These are phyloP conservation scores for Marmota monax DNA, from an alignment of 2,113 vertebrate species.

Conservation along the genomic window DNA sequence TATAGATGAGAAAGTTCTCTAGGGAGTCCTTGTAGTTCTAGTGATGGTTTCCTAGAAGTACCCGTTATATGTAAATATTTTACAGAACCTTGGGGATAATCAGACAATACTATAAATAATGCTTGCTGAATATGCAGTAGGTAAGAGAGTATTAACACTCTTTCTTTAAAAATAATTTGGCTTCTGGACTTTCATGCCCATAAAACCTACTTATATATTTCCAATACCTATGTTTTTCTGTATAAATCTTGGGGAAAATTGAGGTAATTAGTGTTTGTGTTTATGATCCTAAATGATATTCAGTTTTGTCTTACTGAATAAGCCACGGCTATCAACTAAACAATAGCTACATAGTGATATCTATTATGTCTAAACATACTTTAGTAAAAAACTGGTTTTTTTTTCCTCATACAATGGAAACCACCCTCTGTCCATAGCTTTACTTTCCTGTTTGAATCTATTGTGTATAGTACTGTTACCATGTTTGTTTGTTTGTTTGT, in stretches of 20 bases:
- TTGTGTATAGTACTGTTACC: neutral
- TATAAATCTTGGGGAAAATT: conserved; percentile 27
- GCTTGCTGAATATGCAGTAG: neutral
- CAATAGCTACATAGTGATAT: conserved; percentile 26
- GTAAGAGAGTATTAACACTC: neutral
- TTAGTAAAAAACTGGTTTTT: neutral
- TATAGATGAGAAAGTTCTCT: neutral
- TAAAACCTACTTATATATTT: neutral
- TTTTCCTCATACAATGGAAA: neutral
- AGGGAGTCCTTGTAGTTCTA: neutral
- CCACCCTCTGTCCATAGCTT: neutral
- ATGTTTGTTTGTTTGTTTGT: neutral
- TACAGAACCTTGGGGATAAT: conserved; percentile 23
- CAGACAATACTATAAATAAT: neutral
- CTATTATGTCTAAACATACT: conserved; percentile 46
- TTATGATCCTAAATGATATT: conserved; percentile 41
- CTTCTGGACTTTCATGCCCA: neutral
- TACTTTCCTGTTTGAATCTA: conserved; percentile 13
- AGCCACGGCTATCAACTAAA: conserved; percentile 23
- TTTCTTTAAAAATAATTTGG: neutral
- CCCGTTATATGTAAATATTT: neutral
- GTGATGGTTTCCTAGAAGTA: neutral
- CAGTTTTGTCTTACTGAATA: conserved; percentile 51
- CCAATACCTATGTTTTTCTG: neutral
- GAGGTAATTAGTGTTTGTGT: neutral